These are phyloP conservation scores for Chloromyia formosa DNA, from an alignment of 2,888 invertebrate genomes.

Conservation along the genomic window DNA sequence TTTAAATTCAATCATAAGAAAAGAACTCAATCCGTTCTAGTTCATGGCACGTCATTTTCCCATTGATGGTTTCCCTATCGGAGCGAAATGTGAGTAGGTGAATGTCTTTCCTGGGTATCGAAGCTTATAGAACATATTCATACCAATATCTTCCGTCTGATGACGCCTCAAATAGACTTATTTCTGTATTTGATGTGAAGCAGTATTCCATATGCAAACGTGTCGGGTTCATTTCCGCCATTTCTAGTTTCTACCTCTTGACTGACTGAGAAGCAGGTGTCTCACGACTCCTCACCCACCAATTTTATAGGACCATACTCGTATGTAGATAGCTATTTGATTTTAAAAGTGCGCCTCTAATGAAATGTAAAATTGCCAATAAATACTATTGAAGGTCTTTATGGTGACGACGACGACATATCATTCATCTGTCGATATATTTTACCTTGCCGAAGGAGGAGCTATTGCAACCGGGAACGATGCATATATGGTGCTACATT, in stretches of 20 bases:
- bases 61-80: background rate
- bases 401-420: slow-evolving; percentile 22
- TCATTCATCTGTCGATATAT: slow-evolving; percentile 33
- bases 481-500: too few species aligned
- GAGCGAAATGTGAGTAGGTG: slow-evolving; percentile 6
- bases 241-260: too few species aligned
- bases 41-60: background rate
- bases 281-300: too few species aligned
- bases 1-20: background rate
- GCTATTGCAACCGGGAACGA: too few species aligned
- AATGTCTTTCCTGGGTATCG: slow-evolving; percentile 20
- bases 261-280: too few species aligned
- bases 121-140: slow-evolving; percentile 1
- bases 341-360: background rate
- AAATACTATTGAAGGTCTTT: slow-evolving; percentile 41
- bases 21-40: background rate
- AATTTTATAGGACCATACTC: too few species aligned
- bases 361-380: slow-evolving; percentile 50
- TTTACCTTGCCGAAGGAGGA: background rate
- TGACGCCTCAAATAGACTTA: slow-evolving; percentile 27
- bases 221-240: too few species aligned
- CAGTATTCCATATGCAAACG: too few species aligned
- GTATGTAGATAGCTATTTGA: too few species aligned
- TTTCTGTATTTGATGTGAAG: background rate
- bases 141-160: slow-evolving; percentile 15